phyloP scores from a whole-genome alignment of 2,888 invertebrate genomes.

The Emmelina monodactyla region DNA sequence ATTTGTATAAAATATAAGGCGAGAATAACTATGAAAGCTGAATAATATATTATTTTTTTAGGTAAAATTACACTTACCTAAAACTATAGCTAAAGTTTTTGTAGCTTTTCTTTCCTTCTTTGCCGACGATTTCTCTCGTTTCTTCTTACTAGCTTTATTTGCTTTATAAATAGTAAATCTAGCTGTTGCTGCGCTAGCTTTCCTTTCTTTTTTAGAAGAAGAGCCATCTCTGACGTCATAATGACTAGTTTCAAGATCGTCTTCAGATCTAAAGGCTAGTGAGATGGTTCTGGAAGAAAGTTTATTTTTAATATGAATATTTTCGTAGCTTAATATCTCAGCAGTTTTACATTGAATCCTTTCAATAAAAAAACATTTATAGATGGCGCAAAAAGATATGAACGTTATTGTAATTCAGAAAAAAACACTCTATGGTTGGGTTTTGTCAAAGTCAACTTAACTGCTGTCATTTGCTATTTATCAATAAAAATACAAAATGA shows the following conservation, averaged over 20 bases:
- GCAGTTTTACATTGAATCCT: neutral
- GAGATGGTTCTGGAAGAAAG: constrained; percentile 65
- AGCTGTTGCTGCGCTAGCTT: constrained; percentile 71
- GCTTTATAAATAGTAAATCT: constrained; percentile 93
- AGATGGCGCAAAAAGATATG: neutral
- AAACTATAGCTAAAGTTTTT: constrained; percentile 96
- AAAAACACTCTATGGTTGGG: too few species aligned
- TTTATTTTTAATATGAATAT: neutral
- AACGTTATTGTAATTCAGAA: too few species aligned
- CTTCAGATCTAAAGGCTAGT: constrained; percentile 48
- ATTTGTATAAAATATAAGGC: too few species aligned
- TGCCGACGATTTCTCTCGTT: constrained; percentile 91
- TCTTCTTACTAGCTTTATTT: constrained; percentile 94
- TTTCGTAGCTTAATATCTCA: neutral
- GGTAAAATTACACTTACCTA: constrained; percentile 76
- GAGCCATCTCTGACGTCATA: constrained; percentile 50
- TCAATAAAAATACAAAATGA: too few species aligned
- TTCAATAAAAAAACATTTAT: too few species aligned
- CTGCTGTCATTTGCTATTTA: too few species aligned
- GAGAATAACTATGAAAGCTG: too few species aligned
- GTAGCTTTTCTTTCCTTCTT: constrained; percentile 97
- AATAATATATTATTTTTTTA: too few species aligned
- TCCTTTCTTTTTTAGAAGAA: constrained; percentile 74
- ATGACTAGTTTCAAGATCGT: constrained; percentile 43
- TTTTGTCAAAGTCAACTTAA: too few species aligned